Percentiles rank a stretch among this genome's conserved stretches.
Conservation (phyloP, 2,888 invertebrate species). For the Hoplodrina blanda region DNA sequence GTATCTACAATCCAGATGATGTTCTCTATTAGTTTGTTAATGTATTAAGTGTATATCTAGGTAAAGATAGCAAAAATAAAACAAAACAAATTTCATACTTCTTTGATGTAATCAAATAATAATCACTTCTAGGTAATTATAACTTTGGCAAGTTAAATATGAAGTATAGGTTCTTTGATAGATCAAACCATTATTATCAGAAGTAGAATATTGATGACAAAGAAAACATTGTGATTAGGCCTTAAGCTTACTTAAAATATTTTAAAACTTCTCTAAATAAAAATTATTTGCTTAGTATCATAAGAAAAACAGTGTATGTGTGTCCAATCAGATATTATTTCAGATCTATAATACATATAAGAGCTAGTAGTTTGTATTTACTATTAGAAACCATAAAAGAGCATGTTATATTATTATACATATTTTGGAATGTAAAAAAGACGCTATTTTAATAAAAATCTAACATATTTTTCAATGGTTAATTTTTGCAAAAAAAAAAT, state of each 20-base stretch:
- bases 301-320: constrained; percentile 14
- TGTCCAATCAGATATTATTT: constrained; percentile 35
- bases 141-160: constrained; percentile 40
- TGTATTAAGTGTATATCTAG: background rate
- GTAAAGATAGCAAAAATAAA: background rate
- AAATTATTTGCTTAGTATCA: constrained; percentile 11
- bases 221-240: constrained; percentile 45
- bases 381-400: background rate
- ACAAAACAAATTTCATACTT: constrained; percentile 18
- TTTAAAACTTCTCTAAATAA: constrained; percentile 16
- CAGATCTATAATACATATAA: constrained; percentile 16
- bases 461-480: constrained; percentile 6
- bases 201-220: constrained; percentile 25
- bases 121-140: constrained; percentile 21
- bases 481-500: background rate
- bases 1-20: background rate
- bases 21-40: background rate
- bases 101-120: constrained; percentile 51
- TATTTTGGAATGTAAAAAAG: constrained; percentile 41
- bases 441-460: constrained; percentile 42
- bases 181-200: constrained; percentile 29
- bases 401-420: constrained; percentile 22
- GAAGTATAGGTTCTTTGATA: constrained; percentile 14
- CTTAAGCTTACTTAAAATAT: constrained; percentile 22
- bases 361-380: background rate